A percentile compares a stretch with the other conserved stretches of the same genome.
phyloP scores from a whole-genome alignment of 64 coral and sea anemone species.

The Stichodactyla helianthus region DNA sequence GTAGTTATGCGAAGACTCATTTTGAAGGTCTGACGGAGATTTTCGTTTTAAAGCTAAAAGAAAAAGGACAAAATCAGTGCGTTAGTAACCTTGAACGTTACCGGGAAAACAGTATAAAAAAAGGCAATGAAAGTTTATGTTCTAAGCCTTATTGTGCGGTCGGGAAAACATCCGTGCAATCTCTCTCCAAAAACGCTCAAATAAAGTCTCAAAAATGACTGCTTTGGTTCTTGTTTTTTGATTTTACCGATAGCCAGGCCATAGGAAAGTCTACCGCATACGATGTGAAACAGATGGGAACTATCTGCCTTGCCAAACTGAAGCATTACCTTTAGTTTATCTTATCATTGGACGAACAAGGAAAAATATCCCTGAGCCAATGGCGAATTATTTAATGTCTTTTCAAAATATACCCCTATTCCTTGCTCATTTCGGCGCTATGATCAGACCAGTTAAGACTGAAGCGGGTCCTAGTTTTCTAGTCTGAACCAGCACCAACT shows the following conservation, averaged over 20 bases:
- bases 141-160: background rate
- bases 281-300: constrained; percentile 11
- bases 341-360: background rate
- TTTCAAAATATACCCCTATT: background rate
- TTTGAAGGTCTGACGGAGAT: constrained; percentile 1
- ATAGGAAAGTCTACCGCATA: background rate
- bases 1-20: constrained; percentile 9
- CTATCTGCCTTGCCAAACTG: background rate
- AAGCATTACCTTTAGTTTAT: background rate
- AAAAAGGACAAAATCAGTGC: background rate
- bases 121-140: background rate
- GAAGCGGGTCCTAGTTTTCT: background rate
- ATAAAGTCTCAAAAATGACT: background rate
- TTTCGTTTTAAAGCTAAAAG: constrained; percentile 46
- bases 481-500: background rate
- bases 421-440: background rate
- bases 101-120: too few species aligned
- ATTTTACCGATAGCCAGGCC: background rate
- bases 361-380: background rate
- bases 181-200: background rate
- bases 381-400: background rate
- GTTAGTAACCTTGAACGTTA: background rate
- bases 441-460: background rate
- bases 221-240: background rate
- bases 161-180: background rate